Percentiles rank a stretch among this genome's conserved stretches.
Conservation (phyloP, 2,797 vertebrate species). For the Hapalemur alaotrensis region DNA sequence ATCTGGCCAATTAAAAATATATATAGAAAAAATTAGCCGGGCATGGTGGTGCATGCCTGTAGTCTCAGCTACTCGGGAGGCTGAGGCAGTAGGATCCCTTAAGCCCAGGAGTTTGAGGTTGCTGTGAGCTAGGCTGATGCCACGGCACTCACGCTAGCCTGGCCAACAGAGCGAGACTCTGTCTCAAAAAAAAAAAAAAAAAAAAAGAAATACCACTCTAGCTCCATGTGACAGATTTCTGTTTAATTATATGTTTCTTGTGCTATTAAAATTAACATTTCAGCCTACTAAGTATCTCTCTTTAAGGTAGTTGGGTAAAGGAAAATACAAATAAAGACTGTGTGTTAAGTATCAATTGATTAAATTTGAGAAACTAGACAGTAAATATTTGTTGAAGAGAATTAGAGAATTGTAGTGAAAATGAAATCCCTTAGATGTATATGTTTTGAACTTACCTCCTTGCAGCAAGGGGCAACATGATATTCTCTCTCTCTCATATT, state of each 20-base stretch:
- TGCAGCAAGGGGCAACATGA: slow-evolving; percentile 71
- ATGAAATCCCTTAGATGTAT: neutral
- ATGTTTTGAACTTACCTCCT: neutral
- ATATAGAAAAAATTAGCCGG: no score
- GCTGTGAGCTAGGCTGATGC: no score
- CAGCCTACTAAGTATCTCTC: neutral
- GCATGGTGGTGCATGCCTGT: no score
- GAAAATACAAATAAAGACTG: neutral
- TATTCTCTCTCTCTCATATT: neutral
- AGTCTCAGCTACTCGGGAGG: no score
- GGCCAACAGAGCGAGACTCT: no score
- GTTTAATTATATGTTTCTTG: neutral
- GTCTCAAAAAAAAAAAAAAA: no score
- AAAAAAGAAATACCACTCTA: neutral
- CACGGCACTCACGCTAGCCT: no score
- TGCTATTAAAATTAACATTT: neutral
- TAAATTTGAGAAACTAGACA: neutral
- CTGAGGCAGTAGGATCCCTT: no score
- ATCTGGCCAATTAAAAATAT: no score
- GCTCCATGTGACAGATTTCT: neutral
- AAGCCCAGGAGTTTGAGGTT: no score
- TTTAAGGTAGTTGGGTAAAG: neutral
- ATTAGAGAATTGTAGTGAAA: neutral
- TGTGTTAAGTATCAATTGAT: neutral
- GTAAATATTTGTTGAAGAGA: neutral